Conservation (phyloP, 1,140 invertebrate species). For the Heliothis virescens region DNA sequence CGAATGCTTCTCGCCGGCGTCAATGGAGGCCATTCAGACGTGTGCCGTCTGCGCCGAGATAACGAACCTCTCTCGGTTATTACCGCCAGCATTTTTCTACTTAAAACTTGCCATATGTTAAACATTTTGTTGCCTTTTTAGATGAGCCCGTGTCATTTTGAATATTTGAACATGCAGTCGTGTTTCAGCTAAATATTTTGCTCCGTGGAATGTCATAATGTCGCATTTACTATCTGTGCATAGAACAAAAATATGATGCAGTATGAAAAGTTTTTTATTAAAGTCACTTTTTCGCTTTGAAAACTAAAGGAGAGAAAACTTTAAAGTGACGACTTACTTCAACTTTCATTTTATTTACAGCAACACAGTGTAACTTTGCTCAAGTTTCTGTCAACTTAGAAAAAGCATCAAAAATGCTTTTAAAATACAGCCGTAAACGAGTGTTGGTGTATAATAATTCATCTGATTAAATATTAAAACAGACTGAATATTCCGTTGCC, state of each 20-base stretch:
- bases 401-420: neutral
- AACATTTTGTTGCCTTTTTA: slow-evolving; percentile 29
- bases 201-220: neutral
- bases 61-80: slow-evolving; percentile 80
- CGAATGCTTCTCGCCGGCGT: slow-evolving; percentile 67
- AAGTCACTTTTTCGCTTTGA: slow-evolving; percentile 20
- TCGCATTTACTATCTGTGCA: neutral
- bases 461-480: slow-evolving; percentile 57
- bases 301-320: slow-evolving; percentile 14
- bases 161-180: neutral
- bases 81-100: slow-evolving; percentile 69
- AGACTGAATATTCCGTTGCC: slow-evolving; percentile 55
- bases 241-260: neutral
- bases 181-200: neutral
- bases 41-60: slow-evolving; percentile 76
- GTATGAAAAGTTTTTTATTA: neutral
- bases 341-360: neutral
- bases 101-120: slow-evolving; percentile 30
- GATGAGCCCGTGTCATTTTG: neutral
- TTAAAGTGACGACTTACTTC: neutral
- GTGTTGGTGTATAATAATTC: slow-evolving; percentile 30
- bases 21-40: slow-evolving; percentile 76
- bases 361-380: neutral
- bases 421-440: neutral
- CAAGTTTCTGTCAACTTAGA: neutral